Evolutionary conservation across 2,888 invertebrate species (phyloP).

Genomic region (Abscondita cerata): DNA sequence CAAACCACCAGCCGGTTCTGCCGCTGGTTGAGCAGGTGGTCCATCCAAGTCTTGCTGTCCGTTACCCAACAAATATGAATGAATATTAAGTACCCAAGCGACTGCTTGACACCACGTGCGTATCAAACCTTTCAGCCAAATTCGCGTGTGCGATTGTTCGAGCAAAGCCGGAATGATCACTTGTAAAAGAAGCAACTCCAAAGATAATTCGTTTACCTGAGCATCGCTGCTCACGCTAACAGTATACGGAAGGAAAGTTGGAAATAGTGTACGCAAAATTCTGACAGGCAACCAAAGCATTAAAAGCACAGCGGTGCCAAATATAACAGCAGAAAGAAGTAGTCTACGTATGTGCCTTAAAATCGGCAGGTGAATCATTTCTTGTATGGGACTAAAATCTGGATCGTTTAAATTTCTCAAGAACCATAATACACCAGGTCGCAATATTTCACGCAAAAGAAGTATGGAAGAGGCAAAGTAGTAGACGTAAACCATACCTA

Average conservation of each 20-base stretch:
- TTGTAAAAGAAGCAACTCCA: slow-evolving; percentile 90
- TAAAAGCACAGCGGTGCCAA: slow-evolving; percentile 93
- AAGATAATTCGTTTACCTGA: slow-evolving; percentile 91
- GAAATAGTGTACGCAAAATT: slow-evolving; percentile 79
- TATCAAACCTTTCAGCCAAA: slow-evolving; percentile 91
- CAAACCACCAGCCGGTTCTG: slow-evolving; percentile 58
- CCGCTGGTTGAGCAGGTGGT: slow-evolving; percentile 47
- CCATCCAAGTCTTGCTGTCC: slow-evolving; percentile 50
- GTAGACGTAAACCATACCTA: slow-evolving; percentile 99
- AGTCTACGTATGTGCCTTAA: slow-evolving; percentile 88
- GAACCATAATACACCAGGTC: slow-evolving; percentile 99
- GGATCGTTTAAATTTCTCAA: slow-evolving; percentile 97
- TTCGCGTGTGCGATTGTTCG: slow-evolving; percentile 95
- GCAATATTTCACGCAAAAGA: slow-evolving; percentile 87
- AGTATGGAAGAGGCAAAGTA: slow-evolving; percentile 98
- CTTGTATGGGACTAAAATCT: slow-evolving; percentile 98
- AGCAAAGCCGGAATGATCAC: slow-evolving; percentile 94
- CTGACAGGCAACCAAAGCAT: slow-evolving; percentile 96
- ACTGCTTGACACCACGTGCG: slow-evolving; percentile 86
- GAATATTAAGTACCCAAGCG: slow-evolving; percentile 83
- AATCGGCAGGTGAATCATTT: slow-evolving; percentile 98
- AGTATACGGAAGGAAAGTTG: slow-evolving; percentile 94
- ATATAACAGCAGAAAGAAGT: slow-evolving; percentile 92
- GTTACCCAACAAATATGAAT: slow-evolving; percentile 89
- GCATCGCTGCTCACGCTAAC: slow-evolving; percentile 83